These are phyloP conservation scores for Tetrapedia diversipes DNA, from an alignment of 2,888 invertebrate genomes.

Conservation along the genomic window DNA sequence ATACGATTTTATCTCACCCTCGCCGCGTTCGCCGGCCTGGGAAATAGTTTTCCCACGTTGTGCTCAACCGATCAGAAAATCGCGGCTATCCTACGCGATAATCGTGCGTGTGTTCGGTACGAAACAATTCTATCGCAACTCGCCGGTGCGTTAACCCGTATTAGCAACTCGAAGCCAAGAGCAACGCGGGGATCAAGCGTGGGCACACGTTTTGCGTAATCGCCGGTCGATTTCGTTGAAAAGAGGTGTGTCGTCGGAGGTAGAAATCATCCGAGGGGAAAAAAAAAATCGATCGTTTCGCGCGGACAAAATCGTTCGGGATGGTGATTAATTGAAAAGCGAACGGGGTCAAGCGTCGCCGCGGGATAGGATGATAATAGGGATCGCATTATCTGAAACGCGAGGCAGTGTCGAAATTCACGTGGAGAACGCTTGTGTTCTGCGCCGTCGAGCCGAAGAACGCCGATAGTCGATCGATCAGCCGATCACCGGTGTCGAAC, in stretches of 20 bases:
- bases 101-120: constrained; percentile 9
- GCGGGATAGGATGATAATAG: constrained; percentile 34
- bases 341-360: constrained; percentile 5
- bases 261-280: too few relatives aligned
- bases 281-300: constrained; percentile 16
- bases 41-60: constrained; percentile 52
- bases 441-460: constrained; percentile 31
- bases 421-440: constrained; percentile 36
- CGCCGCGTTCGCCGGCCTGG: constrained; percentile 17
- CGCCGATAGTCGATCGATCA: constrained; percentile 34
- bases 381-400: constrained; percentile 19
- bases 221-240: neutral
- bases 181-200: too few relatives aligned
- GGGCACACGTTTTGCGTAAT: neutral
- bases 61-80: constrained; percentile 35
- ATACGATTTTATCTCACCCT: constrained; percentile 30
- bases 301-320: neutral
- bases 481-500: constrained; percentile 24
- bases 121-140: constrained; percentile 37
- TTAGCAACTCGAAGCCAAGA: neutral
- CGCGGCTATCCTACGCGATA: constrained; percentile 14
- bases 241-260: neutral
- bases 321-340: constrained; percentile 10
- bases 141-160: neutral
- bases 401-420: constrained; percentile 47